Conservation (phyloP, 2,113 vertebrate species). For the Hyperopisus bebe region DNA sequence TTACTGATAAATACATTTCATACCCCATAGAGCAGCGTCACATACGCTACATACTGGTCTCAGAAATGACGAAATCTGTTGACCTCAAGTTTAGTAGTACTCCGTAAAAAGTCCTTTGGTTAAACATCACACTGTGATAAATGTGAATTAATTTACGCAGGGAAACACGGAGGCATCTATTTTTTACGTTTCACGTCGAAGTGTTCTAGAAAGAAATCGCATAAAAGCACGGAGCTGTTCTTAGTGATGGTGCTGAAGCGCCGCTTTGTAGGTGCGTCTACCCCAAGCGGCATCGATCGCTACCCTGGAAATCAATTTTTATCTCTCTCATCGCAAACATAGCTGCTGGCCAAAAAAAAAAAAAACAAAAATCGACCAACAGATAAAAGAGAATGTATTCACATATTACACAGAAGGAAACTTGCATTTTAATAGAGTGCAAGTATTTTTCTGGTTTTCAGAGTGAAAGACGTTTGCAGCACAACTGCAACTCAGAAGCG, state of each 20-base stretch:
- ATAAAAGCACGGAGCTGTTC: constrained; percentile 17
- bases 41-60: neutral
- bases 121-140: neutral
- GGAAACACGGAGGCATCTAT: neutral
- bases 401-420: neutral
- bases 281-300: neutral
- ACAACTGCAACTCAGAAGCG: neutral
- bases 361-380: neutral
- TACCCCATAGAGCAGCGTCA: neutral
- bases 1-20: neutral
- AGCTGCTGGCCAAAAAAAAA: neutral
- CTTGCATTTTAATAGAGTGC: neutral
- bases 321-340: neutral
- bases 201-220: neutral
- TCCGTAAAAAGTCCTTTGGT: neutral
- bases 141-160: neutral
- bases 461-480: neutral
- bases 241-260: constrained; percentile 16
- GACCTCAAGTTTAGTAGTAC: neutral
- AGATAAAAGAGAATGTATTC: neutral
- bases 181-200: neutral
- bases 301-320: neutral
- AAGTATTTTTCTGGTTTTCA: neutral
- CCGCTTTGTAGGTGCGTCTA: neutral
- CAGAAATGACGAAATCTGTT: neutral